Percentiles rank a stretch among this genome's conserved stretches.
Conservation (phyloP, 1,140 invertebrate species). For the Lepidostoma basale region DNA sequence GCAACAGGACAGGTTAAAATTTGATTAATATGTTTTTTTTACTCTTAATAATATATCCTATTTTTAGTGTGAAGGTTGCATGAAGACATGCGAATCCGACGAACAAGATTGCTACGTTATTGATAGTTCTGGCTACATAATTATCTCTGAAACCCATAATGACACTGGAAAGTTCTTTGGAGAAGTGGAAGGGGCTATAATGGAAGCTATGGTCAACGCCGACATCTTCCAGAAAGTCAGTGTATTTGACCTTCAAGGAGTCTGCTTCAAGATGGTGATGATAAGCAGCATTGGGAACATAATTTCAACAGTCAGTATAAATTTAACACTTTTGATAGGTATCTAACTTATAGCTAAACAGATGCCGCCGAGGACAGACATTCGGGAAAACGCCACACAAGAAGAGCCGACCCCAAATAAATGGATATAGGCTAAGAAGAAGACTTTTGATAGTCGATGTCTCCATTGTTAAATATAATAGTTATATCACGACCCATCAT, state of each 20-base stretch:
- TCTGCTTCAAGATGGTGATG: constrained; percentile 64
- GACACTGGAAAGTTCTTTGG: constrained; percentile 86
- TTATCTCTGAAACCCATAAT: constrained; percentile 72
- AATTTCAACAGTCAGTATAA: constrained; percentile 51
- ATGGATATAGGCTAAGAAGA: too few species aligned
- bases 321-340: too few species aligned
- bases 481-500: too few species aligned
- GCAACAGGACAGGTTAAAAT: too few species aligned
- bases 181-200: constrained; percentile 77
- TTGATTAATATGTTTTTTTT: too few species aligned
- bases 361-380: background rate
- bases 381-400: too few species aligned
- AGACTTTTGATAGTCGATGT: too few species aligned
- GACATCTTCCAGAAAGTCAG: constrained; percentile 77
- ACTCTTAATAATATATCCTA: too few species aligned
- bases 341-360: background rate
- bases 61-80: constrained; percentile 56
- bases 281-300: constrained; percentile 52
- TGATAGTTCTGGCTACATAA: constrained; percentile 89
- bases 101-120: constrained; percentile 82
- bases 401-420: too few species aligned
- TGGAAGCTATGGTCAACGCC: constrained; percentile 76
- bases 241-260: constrained; percentile 86
- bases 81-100: constrained; percentile 63
- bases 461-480: too few species aligned